phyloP scores from a whole-genome alignment of 2,888 invertebrate genomes.

The Drosophila neoperkinsi region DNA sequence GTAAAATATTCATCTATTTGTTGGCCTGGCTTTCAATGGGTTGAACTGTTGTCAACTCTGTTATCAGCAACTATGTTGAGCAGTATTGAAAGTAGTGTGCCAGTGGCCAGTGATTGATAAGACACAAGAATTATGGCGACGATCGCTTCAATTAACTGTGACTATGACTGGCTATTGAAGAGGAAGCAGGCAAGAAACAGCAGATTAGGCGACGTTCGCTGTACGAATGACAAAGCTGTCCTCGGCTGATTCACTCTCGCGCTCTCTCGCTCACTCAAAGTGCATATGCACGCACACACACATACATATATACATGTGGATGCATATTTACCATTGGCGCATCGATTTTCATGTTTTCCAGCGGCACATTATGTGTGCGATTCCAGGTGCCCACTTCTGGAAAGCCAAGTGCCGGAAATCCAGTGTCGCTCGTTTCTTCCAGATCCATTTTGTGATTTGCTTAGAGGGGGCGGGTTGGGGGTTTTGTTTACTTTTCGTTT shows the following conservation, averaged over 20 bases:
- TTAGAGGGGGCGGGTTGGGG: not conserved
- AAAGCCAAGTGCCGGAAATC: slow-evolving; percentile 74
- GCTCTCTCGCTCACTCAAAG: not conserved
- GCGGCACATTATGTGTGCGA: slow-evolving; percentile 87
- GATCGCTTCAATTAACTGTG: slow-evolving; percentile 31
- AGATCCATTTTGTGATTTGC: slow-evolving; percentile 55
- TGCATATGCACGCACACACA: not conserved
- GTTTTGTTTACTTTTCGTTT: slow-evolving; percentile 33
- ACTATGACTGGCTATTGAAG: not conserved
- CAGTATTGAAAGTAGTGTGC: slow-evolving; percentile 38
- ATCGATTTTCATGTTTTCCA: slow-evolving; percentile 91
- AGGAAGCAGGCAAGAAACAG: slow-evolving; percentile 5
- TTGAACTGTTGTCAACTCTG: not conserved
- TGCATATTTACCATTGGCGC: slow-evolving; percentile 88
- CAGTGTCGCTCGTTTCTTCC: slow-evolving; percentile 77
- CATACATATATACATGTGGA: not conserved
- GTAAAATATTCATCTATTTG: too few relatives aligned
- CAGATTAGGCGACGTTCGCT: slow-evolving; percentile 7
- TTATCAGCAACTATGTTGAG: not conserved
- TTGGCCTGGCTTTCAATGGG: not conserved
- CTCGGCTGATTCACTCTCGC: slow-evolving; percentile 32
- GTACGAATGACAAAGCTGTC: slow-evolving; percentile 24
- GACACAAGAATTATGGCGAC: slow-evolving; percentile 19
- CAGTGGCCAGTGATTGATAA: slow-evolving; percentile 75
- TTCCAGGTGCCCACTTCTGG: slow-evolving; percentile 87